Evolutionary conservation across 1,140 invertebrate genomes (phyloP).

Genomic region (Eufriesea mexicana): DNA sequence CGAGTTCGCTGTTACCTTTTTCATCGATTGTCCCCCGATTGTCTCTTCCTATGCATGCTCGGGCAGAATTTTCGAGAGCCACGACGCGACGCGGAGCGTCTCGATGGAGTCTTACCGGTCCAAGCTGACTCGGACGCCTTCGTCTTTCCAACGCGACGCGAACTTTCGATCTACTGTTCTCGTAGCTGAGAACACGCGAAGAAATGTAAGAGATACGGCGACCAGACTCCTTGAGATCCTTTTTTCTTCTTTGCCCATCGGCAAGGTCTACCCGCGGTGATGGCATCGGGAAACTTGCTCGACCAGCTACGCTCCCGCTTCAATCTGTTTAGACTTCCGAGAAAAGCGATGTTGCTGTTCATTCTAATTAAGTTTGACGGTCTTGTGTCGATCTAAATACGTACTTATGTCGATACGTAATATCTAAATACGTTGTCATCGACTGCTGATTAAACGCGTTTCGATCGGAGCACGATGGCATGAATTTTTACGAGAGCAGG

Average conservation of each 20-base stretch:
- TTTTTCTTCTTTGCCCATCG: not conserved
- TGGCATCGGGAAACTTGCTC: conserved; percentile 52
- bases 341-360: conserved; percentile 28
- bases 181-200: not conserved
- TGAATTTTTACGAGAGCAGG: too few species aligned
- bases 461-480: not conserved
- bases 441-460: not conserved
- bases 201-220: not conserved
- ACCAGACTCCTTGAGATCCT: not conserved
- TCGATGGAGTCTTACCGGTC: too few species aligned
- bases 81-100: too few species aligned
- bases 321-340: conserved; percentile 36
- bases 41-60: not conserved
- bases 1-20: not conserved
- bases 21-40: not conserved
- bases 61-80: not conserved
- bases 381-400: too few species aligned
- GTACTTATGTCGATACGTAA: too few species aligned
- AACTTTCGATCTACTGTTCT: not conserved
- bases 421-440: too few species aligned
- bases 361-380: not conserved
- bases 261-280: not conserved
- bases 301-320: conserved; percentile 28
- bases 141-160: not conserved
- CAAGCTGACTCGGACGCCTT: not conserved